Evolutionary conservation across 64 coral and sea anemone genomes (phyloP), one percentile per base, ranked within the genome.

Genomic region (Montipora efflorescens): DNA sequence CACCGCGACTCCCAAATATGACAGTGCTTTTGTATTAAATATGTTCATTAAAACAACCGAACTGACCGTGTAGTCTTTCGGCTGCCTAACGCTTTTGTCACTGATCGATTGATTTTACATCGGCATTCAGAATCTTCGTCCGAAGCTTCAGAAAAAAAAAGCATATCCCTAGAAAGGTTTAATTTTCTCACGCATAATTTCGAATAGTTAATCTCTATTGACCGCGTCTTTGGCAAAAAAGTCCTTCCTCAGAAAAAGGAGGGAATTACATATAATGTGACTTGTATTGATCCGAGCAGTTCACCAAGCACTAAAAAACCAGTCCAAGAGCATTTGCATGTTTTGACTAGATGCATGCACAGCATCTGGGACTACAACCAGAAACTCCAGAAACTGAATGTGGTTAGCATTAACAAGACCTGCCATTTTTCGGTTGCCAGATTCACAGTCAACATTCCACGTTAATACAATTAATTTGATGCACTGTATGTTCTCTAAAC

Each of bases 261-360:
- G 23, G 23, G 23, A 23, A 23, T 23, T 23, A 23, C 0, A 23
- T 23, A 23, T 23, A 58, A 67, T 57, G 22, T 18, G 21, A 82
- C 82, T 47, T 14, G 64, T 49, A 55, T 19, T 91, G 23, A 23
- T 74, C 79, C 74, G 78, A 82, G 78, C 23, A 23, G 23, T 23
- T 23, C 23, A 23, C 23, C 23, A 23, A 23, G 23, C 18, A 91
- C 36, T 7, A 23, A 91, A 67, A 71, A 68, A 91, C 90, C 90
- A 91, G 8, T 79, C 53, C n/a, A 79, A 18, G 55, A 45, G 57
- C 88, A 82, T 18, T 83, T 91, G 78, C 68, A 91, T n/a, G 46
- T 74, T 91, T 91, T 91, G 8, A 45, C 90, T 49, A 91, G 18
- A 23, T 23, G 23, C 23, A 82, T 91, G 79, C 53, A 91, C 90